Conservation (phyloP, 2,113 vertebrate species). For the Notechis scutatus region DNA sequence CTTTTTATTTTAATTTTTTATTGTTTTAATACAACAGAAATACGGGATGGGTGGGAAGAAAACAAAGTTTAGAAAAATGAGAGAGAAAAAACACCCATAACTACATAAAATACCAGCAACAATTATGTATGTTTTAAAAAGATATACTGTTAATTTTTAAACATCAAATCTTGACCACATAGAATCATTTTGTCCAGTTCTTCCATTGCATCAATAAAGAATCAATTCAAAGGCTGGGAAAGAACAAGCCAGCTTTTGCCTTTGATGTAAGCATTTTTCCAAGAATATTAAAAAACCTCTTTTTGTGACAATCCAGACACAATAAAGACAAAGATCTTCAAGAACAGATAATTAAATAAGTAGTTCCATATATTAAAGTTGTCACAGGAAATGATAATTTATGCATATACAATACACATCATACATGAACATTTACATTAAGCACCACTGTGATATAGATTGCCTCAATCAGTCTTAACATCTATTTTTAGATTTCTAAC, state of each 20-base stretch:
- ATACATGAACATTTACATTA: not conserved
- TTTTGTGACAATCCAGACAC: not conserved
- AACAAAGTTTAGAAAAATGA: not conserved
- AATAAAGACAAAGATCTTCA: not conserved
- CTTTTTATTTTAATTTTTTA: not conserved
- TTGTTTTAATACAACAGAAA: not conserved
- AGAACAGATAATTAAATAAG: not conserved
- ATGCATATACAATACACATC: not conserved
- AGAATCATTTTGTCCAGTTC: not conserved
- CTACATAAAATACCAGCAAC: not conserved
- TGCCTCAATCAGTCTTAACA: not conserved
- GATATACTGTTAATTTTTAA: not conserved
- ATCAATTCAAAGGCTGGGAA: not conserved
- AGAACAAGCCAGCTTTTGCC: not conserved
- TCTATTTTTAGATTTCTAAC: not conserved
- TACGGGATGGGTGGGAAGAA: not conserved
- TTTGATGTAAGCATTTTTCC: not conserved
- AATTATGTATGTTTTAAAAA: not conserved
- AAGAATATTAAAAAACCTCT: not conserved
- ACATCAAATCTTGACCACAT: not conserved
- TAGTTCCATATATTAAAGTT: not conserved
- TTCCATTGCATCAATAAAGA: not conserved
- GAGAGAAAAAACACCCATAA: not conserved
- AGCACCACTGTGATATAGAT: not conserved
- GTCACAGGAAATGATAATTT: not conserved